Evolutionary conservation across 2,797 vertebrate genomes (phyloP), one percentile per base, ranked within the genome.

Genomic region (Pseudocheirus occidentalis): DNA sequence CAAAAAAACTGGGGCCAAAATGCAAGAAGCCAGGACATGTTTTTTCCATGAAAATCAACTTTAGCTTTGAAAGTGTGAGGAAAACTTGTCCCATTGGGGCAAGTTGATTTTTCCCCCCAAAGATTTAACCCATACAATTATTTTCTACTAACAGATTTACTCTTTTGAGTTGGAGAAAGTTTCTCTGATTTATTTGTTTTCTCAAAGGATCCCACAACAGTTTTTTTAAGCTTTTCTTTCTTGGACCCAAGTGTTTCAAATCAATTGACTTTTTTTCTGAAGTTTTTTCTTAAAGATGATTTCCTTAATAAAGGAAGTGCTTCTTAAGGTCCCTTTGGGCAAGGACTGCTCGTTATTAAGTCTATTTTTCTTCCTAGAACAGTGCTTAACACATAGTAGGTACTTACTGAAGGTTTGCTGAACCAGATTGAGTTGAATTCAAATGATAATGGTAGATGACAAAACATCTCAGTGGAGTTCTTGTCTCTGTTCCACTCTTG

Each of bases 31-130:
- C 16, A 91, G 57, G 56, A 40, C 1, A 0, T 46, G 29, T 66
- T 91, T 55, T 95, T 92, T 52, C 54, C 58, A 53, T 24, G 81
- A 73, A 59, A 52, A 95, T 7, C 53, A 90, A 29, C 93, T 57
- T 91, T 81, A 34, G 24, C 92, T 92, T 95, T 96, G 53, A 94
- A 95, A 95, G 21, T 40, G 87, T 92, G 90, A 94, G n/a, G 96
- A 96, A 93, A 40, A 93, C 92, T 21, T 57, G 55, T 56, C 5
- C 18, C 96, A 3, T 58, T 93, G 95, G 91, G 34, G 27, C 34
- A 87, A 59, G 90, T 93, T 93, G 56, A 24, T 10, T 81, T 95
- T 40, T 46, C 58, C 93, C 94, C 89, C 59, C 13, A 5, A 94
- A 62, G 40, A 56, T 97, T 95, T 92, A 56, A 87, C 53, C 12